Evolutionary conservation across 1,140 invertebrate genomes (phyloP), one percentile per base, ranked within the genome.

Genomic region (Diabrotica undecimpunctata): DNA sequence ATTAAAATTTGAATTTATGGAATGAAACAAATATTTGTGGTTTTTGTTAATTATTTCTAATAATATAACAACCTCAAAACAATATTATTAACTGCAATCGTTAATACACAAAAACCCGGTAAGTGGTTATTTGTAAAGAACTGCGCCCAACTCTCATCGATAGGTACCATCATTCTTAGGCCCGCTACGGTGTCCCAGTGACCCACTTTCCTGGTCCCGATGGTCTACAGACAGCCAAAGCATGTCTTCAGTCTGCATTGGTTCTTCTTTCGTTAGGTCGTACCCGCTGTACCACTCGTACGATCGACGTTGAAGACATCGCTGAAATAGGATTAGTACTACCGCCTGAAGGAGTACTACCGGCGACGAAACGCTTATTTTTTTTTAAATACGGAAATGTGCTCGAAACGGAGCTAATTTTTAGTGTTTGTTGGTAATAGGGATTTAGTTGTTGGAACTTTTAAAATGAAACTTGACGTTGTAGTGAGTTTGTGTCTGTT

Each of bases 181-280:
- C 67, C 66, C 70, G 66, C 67, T 69, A 70, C 69, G 63, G 67
- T 69, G 72, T 72, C 75, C 75, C 66, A 75, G 72, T 76, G 74
- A 76, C 75, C 75, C 66, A 75, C 61, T 70, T 75, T 65, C 61
- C 64, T 52, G 65, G 73, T 68, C 72, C 73, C 70, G 73, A 67
- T 76, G 73, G 64, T 70, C 72, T 70, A 73, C 70, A 71, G 70
- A 72, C 72, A 67, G 74, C 67, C 69, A 75, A 62, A 53, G 56
- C 64, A 66, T 65, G 41, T 71, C 74, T 68, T 76, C 70, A 76
- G 75, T 76, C 71, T 66, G 66, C 69, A 72, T 69, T 69, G 71
- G 64, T 69, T 68, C 51, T 62, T 59, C 64, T 37, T 37, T 36
- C n/a, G 14, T 54, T 13, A 8, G 13, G 53, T 54, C n/a, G 46